Evolutionary conservation across 2,113 vertebrate genomes (phyloP).

Genomic region (Rhipidura dahli): DNA sequence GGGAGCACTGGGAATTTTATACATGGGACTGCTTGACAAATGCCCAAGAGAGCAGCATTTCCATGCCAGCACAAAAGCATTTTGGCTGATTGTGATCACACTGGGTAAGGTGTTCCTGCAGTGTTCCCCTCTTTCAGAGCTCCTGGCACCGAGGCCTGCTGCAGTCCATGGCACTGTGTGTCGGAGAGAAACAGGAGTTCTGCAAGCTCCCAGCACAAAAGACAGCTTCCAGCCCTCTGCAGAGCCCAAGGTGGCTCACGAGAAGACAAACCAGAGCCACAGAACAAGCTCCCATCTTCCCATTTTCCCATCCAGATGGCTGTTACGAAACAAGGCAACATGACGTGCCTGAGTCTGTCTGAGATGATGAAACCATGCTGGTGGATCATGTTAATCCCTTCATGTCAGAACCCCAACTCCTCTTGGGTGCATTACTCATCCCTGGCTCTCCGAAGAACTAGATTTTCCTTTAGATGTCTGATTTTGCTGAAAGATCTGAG

Average conservation of each 20-base stretch:
- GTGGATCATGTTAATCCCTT: background rate
- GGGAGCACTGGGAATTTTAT: background rate
- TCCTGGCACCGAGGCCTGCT: background rate
- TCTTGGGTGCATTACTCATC: conserved; percentile 29
- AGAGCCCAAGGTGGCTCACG: background rate
- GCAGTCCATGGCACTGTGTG: background rate
- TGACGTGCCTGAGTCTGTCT: background rate
- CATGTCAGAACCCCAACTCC: background rate
- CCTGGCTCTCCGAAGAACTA: conserved; percentile 32
- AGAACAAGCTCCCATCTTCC: background rate
- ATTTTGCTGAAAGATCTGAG: conserved; percentile 59
- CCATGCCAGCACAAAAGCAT: background rate
- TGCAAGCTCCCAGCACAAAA: background rate
- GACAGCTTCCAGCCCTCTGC: background rate
- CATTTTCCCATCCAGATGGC: background rate
- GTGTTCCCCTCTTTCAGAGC: background rate
- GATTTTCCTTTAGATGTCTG: conserved; percentile 62
- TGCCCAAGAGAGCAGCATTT: background rate
- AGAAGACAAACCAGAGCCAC: background rate
- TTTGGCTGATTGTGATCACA: background rate
- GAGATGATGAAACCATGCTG: background rate
- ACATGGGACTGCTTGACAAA: background rate
- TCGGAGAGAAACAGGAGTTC: background rate
- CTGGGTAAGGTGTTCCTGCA: background rate
- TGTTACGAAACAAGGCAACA: background rate